Percentiles rank a stretch among this genome's conserved stretches.
phyloP scores from a whole-genome alignment of 2,888 invertebrate species.

The Pyrrhia umbra region DNA sequence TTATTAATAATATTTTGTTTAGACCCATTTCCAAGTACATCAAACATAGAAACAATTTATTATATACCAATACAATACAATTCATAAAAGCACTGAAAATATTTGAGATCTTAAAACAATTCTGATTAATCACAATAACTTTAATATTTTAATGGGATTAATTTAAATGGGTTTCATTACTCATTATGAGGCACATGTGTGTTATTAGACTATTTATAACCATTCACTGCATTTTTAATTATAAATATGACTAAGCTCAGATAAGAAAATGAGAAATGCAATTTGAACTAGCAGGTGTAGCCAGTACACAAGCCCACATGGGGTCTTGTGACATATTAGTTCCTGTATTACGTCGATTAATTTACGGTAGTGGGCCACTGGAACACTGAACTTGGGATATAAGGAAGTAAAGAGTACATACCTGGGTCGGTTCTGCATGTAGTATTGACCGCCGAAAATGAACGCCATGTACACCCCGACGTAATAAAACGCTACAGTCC shows the following conservation, averaged over 20 bases:
- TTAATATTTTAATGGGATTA: not conserved
- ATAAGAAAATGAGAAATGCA: constrained; percentile 9
- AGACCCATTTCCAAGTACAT: no score
- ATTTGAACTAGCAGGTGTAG: not conserved
- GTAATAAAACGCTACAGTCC: constrained; percentile 98
- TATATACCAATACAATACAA: no score
- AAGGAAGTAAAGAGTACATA: constrained; percentile 72
- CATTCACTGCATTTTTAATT: constrained; percentile 1
- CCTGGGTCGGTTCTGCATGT: constrained; percentile 97
- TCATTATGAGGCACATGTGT: not conserved
- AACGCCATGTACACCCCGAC: constrained; percentile 97
- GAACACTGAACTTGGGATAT: constrained; percentile 48
- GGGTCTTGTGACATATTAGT: constrained; percentile 22
- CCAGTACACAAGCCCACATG: not conserved
- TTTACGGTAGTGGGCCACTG: constrained; percentile 39
- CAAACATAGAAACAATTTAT: no score
- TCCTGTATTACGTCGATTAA: constrained; percentile 37
- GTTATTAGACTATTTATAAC: not conserved
- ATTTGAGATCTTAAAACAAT: no score
- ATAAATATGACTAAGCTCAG: constrained; percentile 1
- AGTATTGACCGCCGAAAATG: constrained; percentile 97
- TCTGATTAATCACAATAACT: no score
- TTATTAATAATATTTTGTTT: no score
- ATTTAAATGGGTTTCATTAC: not conserved
- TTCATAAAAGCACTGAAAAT: no score